Conservation (phyloP, 2,797 vertebrate genomes). For the Huso huso region DNA sequence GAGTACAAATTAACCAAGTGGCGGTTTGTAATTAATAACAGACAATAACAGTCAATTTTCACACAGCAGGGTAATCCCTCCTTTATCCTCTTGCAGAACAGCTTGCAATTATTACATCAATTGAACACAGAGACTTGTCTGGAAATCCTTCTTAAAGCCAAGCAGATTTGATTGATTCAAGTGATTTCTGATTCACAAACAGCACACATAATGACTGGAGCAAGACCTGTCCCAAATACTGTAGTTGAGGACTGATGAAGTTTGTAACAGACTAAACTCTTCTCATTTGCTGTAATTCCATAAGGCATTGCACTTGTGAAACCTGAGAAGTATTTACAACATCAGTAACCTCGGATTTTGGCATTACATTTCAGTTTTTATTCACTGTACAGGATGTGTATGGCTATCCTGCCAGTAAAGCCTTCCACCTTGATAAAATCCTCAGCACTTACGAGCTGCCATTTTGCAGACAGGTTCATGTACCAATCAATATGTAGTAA, state of each 20-base stretch:
- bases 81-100: slow-evolving; percentile 67
- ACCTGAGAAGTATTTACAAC: too few species aligned
- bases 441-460: slow-evolving; percentile 2
- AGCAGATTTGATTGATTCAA: slow-evolving; percentile 73
- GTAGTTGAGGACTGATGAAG: too few species aligned
- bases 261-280: too few species aligned
- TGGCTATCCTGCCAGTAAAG: background rate
- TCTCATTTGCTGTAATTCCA: too few species aligned
- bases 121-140: slow-evolving; percentile 69
- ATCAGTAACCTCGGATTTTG: too few species aligned
- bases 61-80: slow-evolving; percentile 66
- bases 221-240: slow-evolving; percentile 32
- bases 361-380: too few species aligned
- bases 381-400: too few species aligned
- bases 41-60: slow-evolving; percentile 59
- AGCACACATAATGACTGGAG: slow-evolving; percentile 49
- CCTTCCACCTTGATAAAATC: slow-evolving; percentile 13
- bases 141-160: slow-evolving; percentile 74
- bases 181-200: slow-evolving; percentile 52
- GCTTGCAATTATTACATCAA: slow-evolving; percentile 58
- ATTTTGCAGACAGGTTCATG: slow-evolving; percentile 6
- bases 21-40: slow-evolving; percentile 60
- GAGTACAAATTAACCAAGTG: slow-evolving; percentile 18
- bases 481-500: slow-evolving; percentile 3
- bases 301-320: too few species aligned